These are phyloP conservation scores for Porites cylindrica DNA, from an alignment of 92 coral and sea anemone genomes.

Conservation along the genomic window DNA sequence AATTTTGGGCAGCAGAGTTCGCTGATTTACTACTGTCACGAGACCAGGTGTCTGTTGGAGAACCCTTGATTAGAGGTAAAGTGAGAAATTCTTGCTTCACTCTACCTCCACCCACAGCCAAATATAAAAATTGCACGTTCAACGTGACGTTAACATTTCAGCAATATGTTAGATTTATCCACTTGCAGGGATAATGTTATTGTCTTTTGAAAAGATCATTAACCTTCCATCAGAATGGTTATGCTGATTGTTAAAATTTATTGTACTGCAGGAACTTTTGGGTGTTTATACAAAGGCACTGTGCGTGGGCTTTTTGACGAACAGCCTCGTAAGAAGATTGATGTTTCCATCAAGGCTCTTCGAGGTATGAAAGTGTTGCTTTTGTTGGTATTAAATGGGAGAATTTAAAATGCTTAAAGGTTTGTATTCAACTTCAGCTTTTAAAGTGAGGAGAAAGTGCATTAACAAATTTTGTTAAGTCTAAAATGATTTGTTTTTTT, in stretches of 20 bases:
- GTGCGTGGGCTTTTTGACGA: conserved; percentile 42
- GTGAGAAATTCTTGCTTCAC: background rate
- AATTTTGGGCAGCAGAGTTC: conserved; percentile 67
- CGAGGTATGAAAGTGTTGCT: conserved; percentile 49
- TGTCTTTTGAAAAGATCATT: background rate
- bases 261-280: conserved; percentile 45
- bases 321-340: conserved; percentile 48
- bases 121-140: too few species aligned
- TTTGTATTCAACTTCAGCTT: background rate
- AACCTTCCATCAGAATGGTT: background rate
- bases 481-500: background rate
- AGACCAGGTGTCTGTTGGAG: conserved; percentile 61
- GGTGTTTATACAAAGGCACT: conserved; percentile 52
- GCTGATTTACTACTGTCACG: conserved; percentile 50
- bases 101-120: too few species aligned
- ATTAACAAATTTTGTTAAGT: background rate
- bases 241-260: background rate
- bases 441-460: background rate
- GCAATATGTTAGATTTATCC: too few species aligned
- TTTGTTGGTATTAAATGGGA: background rate
- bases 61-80: conserved; percentile 63
- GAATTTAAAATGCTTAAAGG: background rate
- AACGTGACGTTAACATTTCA: too few species aligned
- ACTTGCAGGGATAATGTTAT: too few species aligned
- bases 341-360: conserved; percentile 66